Conservation (phyloP, 2,113 vertebrate genomes). For the Theristicus caerulescens region DNA sequence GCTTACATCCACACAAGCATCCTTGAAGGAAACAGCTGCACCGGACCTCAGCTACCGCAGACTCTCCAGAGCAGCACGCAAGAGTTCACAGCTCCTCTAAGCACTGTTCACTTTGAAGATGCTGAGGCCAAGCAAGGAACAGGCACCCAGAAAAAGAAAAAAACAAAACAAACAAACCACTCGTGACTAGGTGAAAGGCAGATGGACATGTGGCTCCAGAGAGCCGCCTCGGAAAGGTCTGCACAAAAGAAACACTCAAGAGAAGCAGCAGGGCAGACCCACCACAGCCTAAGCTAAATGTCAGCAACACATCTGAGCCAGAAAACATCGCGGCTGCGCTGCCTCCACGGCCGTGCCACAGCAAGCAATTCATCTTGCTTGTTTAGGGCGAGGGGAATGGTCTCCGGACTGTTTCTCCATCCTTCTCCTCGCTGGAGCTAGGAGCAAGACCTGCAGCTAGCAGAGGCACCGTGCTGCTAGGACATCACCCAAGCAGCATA, state of each 20-base stretch:
- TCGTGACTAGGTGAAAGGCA: neutral
- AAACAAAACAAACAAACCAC: no score
- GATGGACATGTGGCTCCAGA: neutral
- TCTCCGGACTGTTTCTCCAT: neutral
- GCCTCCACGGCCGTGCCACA: rapidly evolving
- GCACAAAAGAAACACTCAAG: neutral
- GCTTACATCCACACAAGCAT: neutral
- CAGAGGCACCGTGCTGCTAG: neutral
- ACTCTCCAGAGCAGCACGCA: neutral
- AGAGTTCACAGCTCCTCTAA: neutral
- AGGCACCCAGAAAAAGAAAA: neutral
- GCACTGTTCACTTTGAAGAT: neutral
- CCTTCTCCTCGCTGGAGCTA: neutral
- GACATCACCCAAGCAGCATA: neutral
- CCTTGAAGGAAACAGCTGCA: constrained; percentile 47
- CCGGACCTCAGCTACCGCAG: neutral
- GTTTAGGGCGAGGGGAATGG: neutral
- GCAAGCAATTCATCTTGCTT: neutral
- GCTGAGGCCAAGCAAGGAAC: neutral
- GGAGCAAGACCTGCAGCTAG: neutral
- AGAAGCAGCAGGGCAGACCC: neutral
- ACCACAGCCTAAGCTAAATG: neutral
- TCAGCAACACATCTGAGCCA: neutral
- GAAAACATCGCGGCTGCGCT: rapidly evolving
- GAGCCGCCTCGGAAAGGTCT: rapidly evolving